A percentile compares a stretch with the other conserved stretches of the same genome.
Evolutionary conservation across 1,140 invertebrate genomes (phyloP).

Genomic region (Trichogramma pretiosum): DNA sequence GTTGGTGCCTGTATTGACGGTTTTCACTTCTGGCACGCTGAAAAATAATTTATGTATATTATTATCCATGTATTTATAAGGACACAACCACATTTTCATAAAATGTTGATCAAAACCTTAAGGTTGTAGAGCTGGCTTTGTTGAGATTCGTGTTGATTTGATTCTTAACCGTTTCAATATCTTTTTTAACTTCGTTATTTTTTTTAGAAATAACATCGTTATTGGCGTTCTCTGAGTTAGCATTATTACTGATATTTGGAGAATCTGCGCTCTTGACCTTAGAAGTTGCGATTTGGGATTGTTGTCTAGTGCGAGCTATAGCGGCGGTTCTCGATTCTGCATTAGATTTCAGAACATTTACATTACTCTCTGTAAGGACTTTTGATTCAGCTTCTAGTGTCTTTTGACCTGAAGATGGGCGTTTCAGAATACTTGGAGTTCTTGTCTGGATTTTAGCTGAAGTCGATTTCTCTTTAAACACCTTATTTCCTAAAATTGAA

Average conservation of each 20-base stretch:
- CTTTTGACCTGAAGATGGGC: conserved; percentile 8
- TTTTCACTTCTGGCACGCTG: background rate
- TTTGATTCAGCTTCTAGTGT: conserved; percentile 12
- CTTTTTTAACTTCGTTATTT: conserved; percentile 26
- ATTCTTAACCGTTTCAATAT: conserved; percentile 28
- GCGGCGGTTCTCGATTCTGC: background rate
- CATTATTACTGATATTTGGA: no score
- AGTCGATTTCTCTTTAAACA: background rate
- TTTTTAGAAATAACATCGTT: conserved; percentile 25
- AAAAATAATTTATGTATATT: background rate
- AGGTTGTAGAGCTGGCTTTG: background rate
- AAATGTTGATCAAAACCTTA: background rate
- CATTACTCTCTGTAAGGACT: conserved; percentile 10
- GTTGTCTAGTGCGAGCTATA: no score
- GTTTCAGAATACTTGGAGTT: conserved; percentile 12
- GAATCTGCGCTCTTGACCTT: no score
- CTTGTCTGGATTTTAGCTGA: conserved; percentile 6
- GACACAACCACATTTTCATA: background rate
- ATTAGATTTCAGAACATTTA: background rate
- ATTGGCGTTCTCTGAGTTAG: conserved; percentile 20
- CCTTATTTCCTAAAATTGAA: background rate
- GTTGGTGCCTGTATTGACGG: background rate
- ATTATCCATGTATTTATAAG: background rate
- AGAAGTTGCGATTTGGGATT: conserved; percentile 8
- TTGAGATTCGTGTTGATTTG: conserved; percentile 28